Evolutionary conservation across 2,113 vertebrate species (phyloP), one percentile per base, ranked within the genome.

Genomic region (Herpetotheres cachinnans): DNA sequence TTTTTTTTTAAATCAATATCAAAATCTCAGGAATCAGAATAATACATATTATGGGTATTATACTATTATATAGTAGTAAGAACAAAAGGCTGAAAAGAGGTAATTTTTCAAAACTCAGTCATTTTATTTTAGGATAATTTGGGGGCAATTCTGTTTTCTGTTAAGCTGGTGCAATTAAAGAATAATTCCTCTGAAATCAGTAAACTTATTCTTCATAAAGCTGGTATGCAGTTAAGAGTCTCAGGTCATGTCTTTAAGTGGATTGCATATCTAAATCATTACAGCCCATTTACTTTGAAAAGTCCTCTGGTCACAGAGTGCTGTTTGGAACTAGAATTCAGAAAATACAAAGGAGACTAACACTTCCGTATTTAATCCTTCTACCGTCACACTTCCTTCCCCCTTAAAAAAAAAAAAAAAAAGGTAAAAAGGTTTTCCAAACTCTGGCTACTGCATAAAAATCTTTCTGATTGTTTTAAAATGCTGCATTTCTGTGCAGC

Each of bases 361-460:
- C 52, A 47, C 16, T 32, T 82, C 24, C 25, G 30, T 72, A 49
- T 83, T 72, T 85, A 80, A 27, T 22, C 26, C 27, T 82, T 67
- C 18, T 49, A 30, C 10, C 1, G 0, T 30, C 1, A 8, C 29
- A 3, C 7, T 46, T 59, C 18, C 5, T 62, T n/a, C 6, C 21
- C 10, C 11, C 36, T 14, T 24, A 29, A 17, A 14, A 38, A 56
- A 25, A 52, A 18, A 40, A 13, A 13, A 20, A 11, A 29, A 34
- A 42, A 13, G 2, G 4, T 40, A 82, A 50, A 36, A 40, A 29
- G 1, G 0, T 42, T 71, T 89, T n/a, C 20, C 32, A 50, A 65
- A 19, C 12, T 11, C 70, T n/a, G 17, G 5, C 2, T 17, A 34
- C 15, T 78, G n/a, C 16, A 50, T 15, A 5, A 56, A 71, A 74